These are phyloP conservation scores for Actinernus sp. DNA, from an alignment of 92 coral and sea anemone species.

Conservation along the genomic window DNA sequence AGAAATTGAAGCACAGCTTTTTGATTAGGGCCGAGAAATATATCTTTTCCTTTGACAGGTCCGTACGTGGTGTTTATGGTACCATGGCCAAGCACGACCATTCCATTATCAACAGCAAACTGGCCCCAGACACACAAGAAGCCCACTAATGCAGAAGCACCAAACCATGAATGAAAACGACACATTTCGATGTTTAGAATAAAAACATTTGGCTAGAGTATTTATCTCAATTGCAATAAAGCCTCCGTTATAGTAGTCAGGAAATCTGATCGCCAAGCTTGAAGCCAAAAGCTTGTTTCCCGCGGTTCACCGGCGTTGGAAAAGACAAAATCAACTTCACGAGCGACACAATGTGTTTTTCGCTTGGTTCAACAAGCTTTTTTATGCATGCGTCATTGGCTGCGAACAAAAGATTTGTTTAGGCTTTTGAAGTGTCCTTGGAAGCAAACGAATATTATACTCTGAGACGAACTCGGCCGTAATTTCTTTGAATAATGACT, in stretches of 20 bases:
- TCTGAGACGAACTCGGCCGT: background rate
- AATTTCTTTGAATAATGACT: too few species aligned
- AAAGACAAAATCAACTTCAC: too few species aligned
- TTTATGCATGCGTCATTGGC: background rate
- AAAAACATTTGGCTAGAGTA: too few species aligned
- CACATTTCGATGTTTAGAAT: too few species aligned
- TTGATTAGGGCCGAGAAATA: too few species aligned
- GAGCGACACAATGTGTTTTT: background rate
- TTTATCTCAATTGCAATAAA: too few species aligned
- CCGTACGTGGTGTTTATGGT: conserved; percentile 54
- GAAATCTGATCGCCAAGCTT: too few species aligned
- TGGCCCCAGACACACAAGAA: background rate
- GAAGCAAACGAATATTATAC: background rate
- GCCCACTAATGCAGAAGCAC: background rate
- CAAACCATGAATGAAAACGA: too few species aligned
- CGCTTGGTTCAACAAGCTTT: background rate
- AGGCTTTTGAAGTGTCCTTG: background rate
- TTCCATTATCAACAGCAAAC: background rate
- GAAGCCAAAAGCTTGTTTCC: too few species aligned
- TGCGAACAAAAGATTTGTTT: conserved; percentile 1
- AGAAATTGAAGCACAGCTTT: conserved; percentile 47
- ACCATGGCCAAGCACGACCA: background rate
- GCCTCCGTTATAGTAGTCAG: too few species aligned
- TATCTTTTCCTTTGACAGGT: too few species aligned
- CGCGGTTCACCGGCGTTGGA: too few species aligned